Evolutionary conservation across 92 coral and sea anemone species (phyloP), one percentile per base, ranked within the genome.

Genomic region (Palythoa heliodiscus): DNA sequence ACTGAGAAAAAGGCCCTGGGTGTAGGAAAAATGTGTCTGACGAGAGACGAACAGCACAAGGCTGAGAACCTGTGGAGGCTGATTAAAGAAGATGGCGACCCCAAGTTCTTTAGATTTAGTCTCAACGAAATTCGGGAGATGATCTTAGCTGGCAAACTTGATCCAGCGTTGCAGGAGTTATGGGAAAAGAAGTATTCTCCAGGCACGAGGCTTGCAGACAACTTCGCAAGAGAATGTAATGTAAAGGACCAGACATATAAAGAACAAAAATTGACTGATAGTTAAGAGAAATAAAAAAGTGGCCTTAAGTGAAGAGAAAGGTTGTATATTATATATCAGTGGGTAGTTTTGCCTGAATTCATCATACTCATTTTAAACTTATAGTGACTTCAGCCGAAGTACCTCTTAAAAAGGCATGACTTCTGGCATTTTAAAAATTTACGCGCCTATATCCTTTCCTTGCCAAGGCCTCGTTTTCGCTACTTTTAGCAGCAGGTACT

Each of bases 81-180:
- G 35, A 86, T 93, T n/a, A 82, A 88, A 60, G 86, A 83, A 50
- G 75, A 80, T 35, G 90, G 87, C 23, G 80, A 86, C 11, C 47
- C 67, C 61, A 24, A 80, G 60, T 88, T 77, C 67, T 55, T 82
- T 75, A 87, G 61, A 14, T 89, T 89, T 85, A 93, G 97, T 47
- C 86, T 73, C 87, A 93, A 93, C 76, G 97, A 93, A 88, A 89
- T 93, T 35, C 83, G 86, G 12, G 97, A 93, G 72, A 93, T 93
- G 97, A 83, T 93, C 29, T 71, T 89, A 22, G 97, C 86, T 12
- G 71, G 77, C 71, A 78, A 75, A 23, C 95, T 93, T 43, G 88
- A 91, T 38, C 92, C 95, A 20, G 69, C 29, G 14, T 76, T 93
- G 11, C 89, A 91, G 82, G 95, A 91, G 73, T 78, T 93, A 37